Evolutionary conservation across 2,888 invertebrate species (phyloP).

Genomic region (Phytoseiulus persimilis): DNA sequence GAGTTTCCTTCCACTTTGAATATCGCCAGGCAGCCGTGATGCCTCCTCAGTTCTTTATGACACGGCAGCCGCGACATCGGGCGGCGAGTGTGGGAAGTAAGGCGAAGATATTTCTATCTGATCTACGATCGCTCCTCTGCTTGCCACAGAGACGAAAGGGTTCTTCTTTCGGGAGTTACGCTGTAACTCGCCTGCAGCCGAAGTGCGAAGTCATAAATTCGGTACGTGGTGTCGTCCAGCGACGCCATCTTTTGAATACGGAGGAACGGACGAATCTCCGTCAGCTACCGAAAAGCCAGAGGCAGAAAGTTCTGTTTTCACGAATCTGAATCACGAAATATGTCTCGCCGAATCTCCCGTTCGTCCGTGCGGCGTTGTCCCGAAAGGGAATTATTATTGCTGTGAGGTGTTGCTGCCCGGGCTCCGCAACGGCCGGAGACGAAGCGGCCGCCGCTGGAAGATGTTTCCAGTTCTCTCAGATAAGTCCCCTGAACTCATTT

Average conservation of each 20-base stretch:
- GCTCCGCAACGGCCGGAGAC: not conserved
- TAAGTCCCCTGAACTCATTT: not conserved
- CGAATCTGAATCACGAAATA: not conserved
- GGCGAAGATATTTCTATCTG: not conserved
- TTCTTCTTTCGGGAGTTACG: slow-evolving; percentile 5
- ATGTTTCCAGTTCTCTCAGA: not conserved
- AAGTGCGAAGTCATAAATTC: slow-evolving; percentile 5
- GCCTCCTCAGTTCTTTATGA: not conserved
- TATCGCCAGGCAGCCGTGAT: not conserved
- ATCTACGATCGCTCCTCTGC: not conserved
- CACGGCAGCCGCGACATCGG: not conserved
- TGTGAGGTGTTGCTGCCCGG: not conserved
- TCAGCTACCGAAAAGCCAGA: not conserved
- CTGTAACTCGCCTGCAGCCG: not conserved
- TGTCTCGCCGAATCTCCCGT: not conserved
- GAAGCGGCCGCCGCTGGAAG: not conserved
- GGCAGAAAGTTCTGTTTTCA: not conserved
- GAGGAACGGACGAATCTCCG: not conserved
- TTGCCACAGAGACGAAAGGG: not conserved
- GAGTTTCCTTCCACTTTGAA: not conserved
- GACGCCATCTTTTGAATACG: not conserved
- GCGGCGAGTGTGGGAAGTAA: not conserved
- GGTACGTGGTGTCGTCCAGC: slow-evolving; percentile 5
- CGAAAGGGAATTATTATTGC: not conserved
- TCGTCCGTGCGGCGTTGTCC: not conserved